Evolutionary conservation across 2,797 vertebrate species (phyloP), one percentile per base, ranked within the genome.

Genomic region (Perodicticus potto): DNA sequence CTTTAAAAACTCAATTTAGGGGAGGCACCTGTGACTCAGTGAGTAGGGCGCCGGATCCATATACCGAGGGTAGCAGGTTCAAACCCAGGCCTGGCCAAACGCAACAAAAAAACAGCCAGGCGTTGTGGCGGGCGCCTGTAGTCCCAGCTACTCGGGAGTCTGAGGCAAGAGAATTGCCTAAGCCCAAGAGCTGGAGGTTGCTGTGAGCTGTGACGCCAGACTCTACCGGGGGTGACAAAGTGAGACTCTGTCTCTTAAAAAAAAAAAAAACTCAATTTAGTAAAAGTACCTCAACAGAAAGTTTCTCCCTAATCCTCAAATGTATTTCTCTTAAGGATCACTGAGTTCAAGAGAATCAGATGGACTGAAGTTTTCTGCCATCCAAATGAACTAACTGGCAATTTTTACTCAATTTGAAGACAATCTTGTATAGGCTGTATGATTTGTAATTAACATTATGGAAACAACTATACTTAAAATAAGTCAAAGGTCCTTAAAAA

Each of bases 391-490:
- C 17, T 74, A 84, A 65, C 43, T 53, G 22, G 37, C 10, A 85
- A 86, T 89, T 88, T 88, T 45, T 72, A 45, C 3, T 22, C 37
- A 91, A 80, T 80, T 55, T 87, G 23, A 88, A 91, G 53, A 63
- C 5, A 86, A 57, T 85, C n/a, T 86, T 34, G 14, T 78, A 3
- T 4, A 78, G 29, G 17, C 12, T 91, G 91, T 73, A 82, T 67
- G 67, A 96, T 74, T 95, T 25, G 9, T 34, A 86, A 69, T 83
- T 73, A 96, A 67, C 29, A 95, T 81, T 20, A 91, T 78, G 5
- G 77, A 89, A 96, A 81, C 76, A 59, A 93, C 67, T 49, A 95
- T 57, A 16, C 84, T 78, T 3, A 91, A 89, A 96, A 86, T 82
- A 74, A 94, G 86, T 61, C 23, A 29, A 63, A 95, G 69, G 22